phyloP scores from a whole-genome alignment of 2,113 vertebrate genomes.

The Numida meleagris region DNA sequence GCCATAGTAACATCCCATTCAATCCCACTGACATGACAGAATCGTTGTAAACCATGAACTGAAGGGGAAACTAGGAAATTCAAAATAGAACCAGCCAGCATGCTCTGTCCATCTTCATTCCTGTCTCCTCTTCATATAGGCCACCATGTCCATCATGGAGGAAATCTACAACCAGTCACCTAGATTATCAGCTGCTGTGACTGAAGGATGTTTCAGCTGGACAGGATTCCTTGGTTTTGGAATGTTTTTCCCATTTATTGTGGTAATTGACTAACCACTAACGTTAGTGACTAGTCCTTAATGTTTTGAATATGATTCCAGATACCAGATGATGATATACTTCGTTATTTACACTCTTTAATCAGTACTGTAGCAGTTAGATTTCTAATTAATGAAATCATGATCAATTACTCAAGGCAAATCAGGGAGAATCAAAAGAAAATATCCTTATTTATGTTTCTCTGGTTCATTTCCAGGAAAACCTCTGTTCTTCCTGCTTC shows the following conservation, averaged over 20 bases:
- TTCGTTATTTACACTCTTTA: not conserved
- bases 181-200: slow-evolving; percentile 17
- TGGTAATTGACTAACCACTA: not conserved
- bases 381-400: not conserved
- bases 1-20: not conserved
- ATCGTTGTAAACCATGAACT: not conserved
- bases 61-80: not conserved
- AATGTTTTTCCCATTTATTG: slow-evolving; percentile 42
- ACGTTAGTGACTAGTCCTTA: not conserved
- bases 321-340: not conserved
- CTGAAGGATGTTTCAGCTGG: slow-evolving; percentile 32
- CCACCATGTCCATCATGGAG: not conserved
- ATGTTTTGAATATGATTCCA: not conserved
- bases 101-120: not conserved
- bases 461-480: slow-evolving; percentile 22
- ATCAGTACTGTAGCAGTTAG: not conserved
- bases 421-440: not conserved
- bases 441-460: not conserved
- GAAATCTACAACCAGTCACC: slow-evolving; percentile 43
- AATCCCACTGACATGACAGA: not conserved
- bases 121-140: not conserved
- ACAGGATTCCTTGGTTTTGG: slow-evolving; percentile 19
- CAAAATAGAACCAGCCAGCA: not conserved
- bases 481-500: slow-evolving; percentile 74
- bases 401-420: not conserved